Evolutionary conservation across 2,113 vertebrate genomes (phyloP).

Genomic region (Eira barbara): DNA sequence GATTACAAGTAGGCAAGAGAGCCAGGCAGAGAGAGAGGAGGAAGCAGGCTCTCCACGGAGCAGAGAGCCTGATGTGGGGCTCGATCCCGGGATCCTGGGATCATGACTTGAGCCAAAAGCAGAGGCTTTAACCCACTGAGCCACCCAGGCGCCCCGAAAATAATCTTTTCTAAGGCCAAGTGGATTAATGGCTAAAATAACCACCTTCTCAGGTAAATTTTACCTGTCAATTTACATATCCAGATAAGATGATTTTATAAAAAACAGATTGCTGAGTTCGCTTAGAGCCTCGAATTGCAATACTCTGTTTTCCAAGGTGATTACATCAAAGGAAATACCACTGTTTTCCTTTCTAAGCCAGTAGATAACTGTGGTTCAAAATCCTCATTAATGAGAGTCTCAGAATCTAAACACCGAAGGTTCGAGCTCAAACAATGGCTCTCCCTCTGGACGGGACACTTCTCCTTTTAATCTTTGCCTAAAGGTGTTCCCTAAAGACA

Average conservation of each 20-base stretch:
- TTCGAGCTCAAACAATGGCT: accelerated
- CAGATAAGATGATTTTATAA: not conserved
- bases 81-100: too few relatives aligned
- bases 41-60: too few relatives aligned
- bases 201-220: not conserved
- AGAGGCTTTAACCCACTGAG: too few relatives aligned
- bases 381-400: not conserved
- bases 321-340: not conserved
- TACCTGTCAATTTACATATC: not conserved
- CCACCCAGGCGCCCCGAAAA: too few relatives aligned
- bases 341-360: not conserved
- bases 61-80: too few relatives aligned
- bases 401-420: not conserved
- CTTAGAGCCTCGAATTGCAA: not conserved
- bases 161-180: not conserved
- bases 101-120: too few relatives aligned
- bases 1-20: too few relatives aligned
- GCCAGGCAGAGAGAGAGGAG: too few relatives aligned
- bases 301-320: not conserved
- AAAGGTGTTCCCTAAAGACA: not conserved
- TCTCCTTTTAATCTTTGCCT: not conserved
- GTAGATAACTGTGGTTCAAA: not conserved
- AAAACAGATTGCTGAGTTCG: not conserved
- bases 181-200: not conserved
- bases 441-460: too few relatives aligned